A percentile compares a stretch with the other conserved stretches of the same genome.
These are phyloP conservation scores for Spinibarbus caldwelli DNA, from an alignment of 2,797 vertebrate genomes.

Conservation along the genomic window DNA sequence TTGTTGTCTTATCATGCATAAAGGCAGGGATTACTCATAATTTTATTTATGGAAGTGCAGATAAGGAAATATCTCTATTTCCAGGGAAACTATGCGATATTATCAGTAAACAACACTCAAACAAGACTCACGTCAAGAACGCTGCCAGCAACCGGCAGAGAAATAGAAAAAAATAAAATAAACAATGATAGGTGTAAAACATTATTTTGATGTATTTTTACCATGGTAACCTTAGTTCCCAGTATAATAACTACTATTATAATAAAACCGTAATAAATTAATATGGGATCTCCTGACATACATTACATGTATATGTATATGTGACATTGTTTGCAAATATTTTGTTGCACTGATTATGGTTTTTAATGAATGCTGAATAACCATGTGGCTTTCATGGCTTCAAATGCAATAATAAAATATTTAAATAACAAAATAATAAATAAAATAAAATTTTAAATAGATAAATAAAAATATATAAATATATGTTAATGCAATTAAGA, in stretches of 20 bases:
- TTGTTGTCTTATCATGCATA: background rate
- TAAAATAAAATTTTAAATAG: no score
- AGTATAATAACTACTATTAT: background rate
- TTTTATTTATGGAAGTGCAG: conserved; percentile 30
- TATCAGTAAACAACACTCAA: conserved; percentile 21
- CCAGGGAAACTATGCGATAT: conserved; percentile 22
- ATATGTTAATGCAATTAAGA: background rate
- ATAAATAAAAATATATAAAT: background rate
- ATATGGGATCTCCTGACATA: background rate
- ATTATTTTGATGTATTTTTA: background rate
- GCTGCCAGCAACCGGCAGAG: background rate
- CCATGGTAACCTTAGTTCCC: background rate
- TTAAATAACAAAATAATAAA: no score
- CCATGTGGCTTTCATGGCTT: background rate
- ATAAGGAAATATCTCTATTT: conserved; percentile 6
- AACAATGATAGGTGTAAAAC: background rate
- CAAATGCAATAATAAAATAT: background rate
- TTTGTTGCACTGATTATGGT: background rate
- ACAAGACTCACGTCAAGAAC: conserved; percentile 2
- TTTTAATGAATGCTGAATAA: background rate
- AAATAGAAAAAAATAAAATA: background rate
- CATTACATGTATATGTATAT: background rate
- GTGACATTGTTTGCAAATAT: background rate
- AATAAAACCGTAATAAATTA: background rate
- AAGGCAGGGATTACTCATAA: conserved; percentile 25